Percentiles rank a stretch among this genome's conserved stretches.
phyloP scores from a whole-genome alignment of 2,888 invertebrate genomes.

The Elmis aenea region DNA sequence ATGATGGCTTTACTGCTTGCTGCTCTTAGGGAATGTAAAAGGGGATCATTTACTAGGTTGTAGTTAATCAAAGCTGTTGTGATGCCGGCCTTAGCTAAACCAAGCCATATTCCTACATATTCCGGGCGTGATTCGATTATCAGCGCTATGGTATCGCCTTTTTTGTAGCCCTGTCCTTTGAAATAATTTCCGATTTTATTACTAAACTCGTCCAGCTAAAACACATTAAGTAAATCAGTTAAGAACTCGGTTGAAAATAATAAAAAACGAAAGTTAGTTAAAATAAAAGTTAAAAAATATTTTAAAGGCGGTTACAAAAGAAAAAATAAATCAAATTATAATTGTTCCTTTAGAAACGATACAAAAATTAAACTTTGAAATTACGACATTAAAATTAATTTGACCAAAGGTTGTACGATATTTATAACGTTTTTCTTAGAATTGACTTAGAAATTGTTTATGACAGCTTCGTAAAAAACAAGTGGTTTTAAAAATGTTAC shows the following conservation, averaged over 20 bases:
- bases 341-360: too few species aligned
- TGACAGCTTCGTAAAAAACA: too few species aligned
- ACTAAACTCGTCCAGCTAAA: conserved; percentile 75
- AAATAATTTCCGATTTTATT: conserved; percentile 75
- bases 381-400: too few species aligned
- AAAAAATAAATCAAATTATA: too few species aligned
- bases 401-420: too few species aligned
- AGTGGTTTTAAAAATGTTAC: too few species aligned
- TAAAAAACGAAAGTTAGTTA: not conserved
- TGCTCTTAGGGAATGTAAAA: conserved; percentile 77
- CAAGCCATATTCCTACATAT: conserved; percentile 86
- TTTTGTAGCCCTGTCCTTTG: conserved; percentile 65
- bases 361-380: too few species aligned
- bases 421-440: too few species aligned
- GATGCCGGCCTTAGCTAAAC: conserved; percentile 80
- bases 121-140: conserved; percentile 86
- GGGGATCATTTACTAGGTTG: conserved; percentile 73
- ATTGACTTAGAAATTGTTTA: too few species aligned
- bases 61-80: conserved; percentile 87
- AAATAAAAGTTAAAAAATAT: too few species aligned
- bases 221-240: conserved; percentile 22
- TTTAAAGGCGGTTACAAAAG: too few species aligned
- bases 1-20: conserved; percentile 77
- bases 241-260: conserved; percentile 1
- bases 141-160: conserved; percentile 83